These are phyloP conservation scores for Tipula lateralis DNA, from an alignment of 2,888 invertebrate species.

Conservation along the genomic window DNA sequence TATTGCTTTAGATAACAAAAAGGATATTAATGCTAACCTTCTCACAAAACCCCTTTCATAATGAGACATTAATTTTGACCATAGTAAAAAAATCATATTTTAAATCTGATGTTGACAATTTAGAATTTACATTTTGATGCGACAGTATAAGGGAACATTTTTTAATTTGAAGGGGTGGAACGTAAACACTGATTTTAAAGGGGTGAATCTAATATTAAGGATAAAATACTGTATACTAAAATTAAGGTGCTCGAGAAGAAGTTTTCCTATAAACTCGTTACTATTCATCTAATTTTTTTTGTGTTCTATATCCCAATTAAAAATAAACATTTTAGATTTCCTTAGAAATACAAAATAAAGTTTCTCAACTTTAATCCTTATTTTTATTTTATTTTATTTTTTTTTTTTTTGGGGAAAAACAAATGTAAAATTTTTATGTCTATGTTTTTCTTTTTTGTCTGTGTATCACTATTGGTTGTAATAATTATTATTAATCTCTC, in stretches of 20 bases:
- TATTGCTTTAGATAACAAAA: neutral
- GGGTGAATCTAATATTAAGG: neutral
- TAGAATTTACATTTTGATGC: neutral
- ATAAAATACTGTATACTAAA: neutral
- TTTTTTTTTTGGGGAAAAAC: neutral
- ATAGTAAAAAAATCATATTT: neutral
- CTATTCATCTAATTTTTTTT: neutral
- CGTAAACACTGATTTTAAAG: neutral
- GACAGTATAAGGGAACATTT: neutral
- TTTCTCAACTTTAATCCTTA: neutral
- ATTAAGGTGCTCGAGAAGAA: neutral
- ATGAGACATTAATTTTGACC: conserved; percentile 6
- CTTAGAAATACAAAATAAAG: neutral
- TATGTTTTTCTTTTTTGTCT: neutral
- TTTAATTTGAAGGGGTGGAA: neutral
- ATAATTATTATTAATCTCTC: conserved; percentile 19
- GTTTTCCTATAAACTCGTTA: neutral
- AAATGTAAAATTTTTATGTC: neutral
- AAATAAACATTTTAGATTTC: conserved; percentile 11
- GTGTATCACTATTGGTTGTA: neutral
- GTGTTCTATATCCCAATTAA: neutral
- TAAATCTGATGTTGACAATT: conserved; percentile 24
- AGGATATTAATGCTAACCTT: neutral
- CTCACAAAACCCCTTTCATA: neutral
- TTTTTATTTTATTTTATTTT: neutral